Evolutionary conservation across 1,140 invertebrate genomes (phyloP).

Genomic region (Melanaphis sacchari): DNA sequence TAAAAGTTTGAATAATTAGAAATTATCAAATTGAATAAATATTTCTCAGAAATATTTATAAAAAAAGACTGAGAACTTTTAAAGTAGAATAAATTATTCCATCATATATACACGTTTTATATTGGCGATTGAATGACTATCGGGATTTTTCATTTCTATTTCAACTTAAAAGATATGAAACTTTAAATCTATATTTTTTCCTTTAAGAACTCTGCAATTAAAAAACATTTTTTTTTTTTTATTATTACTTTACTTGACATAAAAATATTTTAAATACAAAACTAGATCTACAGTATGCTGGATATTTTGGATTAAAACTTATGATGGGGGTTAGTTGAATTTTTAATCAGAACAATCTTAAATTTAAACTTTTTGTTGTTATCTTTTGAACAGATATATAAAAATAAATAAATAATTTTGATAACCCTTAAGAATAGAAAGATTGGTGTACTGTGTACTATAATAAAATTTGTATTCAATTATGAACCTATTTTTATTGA

Average conservation of each 20-base stretch:
- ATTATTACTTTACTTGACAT: neutral
- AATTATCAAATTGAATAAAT: neutral
- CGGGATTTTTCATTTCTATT: neutral
- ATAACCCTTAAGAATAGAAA: neutral
- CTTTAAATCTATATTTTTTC: neutral
- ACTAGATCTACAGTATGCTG: neutral
- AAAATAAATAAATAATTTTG: neutral
- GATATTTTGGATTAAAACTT: neutral
- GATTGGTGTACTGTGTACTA: neutral
- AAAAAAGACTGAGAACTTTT: neutral
- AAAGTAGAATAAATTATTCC: neutral
- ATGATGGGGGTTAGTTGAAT: neutral
- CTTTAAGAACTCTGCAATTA: neutral
- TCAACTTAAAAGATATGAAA: neutral
- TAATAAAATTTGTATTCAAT: neutral
- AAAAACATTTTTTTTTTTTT: neutral
- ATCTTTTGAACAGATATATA: neutral
- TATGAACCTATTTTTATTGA: neutral
- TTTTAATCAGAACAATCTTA: neutral
- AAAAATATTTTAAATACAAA: neutral
- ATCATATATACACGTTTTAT: neutral
- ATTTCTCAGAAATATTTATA: neutral
- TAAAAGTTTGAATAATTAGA: neutral
- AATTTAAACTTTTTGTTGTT: neutral
- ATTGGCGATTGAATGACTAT: neutral